phyloP scores from a whole-genome alignment of 2,888 invertebrate species.

The Drosophila kuntzei region DNA sequence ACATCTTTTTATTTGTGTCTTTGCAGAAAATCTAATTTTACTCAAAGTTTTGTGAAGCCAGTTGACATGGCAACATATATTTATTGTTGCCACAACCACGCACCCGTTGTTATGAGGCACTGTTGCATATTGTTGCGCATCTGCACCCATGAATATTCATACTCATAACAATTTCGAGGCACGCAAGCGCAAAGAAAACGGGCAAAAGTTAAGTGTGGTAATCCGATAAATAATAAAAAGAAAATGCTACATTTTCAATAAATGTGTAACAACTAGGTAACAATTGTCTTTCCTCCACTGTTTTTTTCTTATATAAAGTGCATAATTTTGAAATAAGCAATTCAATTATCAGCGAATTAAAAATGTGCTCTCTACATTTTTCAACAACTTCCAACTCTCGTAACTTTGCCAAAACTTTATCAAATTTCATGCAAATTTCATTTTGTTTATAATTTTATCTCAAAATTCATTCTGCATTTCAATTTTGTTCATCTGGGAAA shows the following conservation, averaged over 20 bases:
- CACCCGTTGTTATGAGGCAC: conserved; percentile 40
- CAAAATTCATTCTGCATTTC: not conserved
- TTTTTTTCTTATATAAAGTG: too few relatives aligned
- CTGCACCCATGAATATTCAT: conserved; percentile 68
- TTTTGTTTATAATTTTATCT: too few relatives aligned
- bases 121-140: conserved; percentile 53
- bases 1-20: conserved; percentile 39
- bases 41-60: not conserved
- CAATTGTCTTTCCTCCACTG: too few relatives aligned
- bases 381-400: too few relatives aligned
- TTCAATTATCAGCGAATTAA: too few relatives aligned
- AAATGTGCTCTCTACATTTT: too few relatives aligned
- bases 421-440: too few relatives aligned
- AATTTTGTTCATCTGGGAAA: too few relatives aligned
- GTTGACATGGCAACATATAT: conserved; percentile 59
- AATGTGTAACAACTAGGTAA: not conserved
- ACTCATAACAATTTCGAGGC: conserved; percentile 44
- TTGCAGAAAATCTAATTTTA: not conserved
- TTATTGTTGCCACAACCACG: conserved; percentile 58
- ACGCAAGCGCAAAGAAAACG: conserved; percentile 59
- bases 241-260: not conserved
- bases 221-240: conserved; percentile 9
- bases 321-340: too few relatives aligned
- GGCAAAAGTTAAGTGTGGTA: conserved; percentile 3
- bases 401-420: too few relatives aligned